A percentile compares a stretch with the other conserved stretches of the same genome.
These are phyloP conservation scores for Epistrophe eligans DNA, from an alignment of 2,888 invertebrate species.

Conservation along the genomic window DNA sequence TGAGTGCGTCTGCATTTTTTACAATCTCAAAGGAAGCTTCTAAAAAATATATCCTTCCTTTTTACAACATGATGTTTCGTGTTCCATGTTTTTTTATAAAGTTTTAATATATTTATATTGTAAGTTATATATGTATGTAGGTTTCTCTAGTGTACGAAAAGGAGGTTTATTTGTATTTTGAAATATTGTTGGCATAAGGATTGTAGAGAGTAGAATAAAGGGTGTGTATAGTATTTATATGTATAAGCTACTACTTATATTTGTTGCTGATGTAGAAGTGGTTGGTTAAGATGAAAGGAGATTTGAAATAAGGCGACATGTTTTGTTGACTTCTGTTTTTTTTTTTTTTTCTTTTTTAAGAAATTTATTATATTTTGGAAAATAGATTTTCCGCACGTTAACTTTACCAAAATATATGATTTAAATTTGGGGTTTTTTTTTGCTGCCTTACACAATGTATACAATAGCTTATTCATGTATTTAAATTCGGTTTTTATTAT, in stretches of 20 bases:
- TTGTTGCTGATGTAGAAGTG: conserved; percentile 57
- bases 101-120: conserved; percentile 34
- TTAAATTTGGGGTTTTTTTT: neutral
- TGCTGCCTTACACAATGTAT: neutral
- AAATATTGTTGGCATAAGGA: conserved; percentile 26
- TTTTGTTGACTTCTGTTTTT: conserved; percentile 27
- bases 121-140: neutral
- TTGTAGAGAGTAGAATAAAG: conserved; percentile 8
- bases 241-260: conserved; percentile 43
- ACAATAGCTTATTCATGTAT: neutral
- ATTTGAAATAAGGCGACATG: conserved; percentile 27
- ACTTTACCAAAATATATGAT: conserved; percentile 7
- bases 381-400: conserved; percentile 21
- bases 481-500: neutral
- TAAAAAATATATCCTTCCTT: neutral
- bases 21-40: conserved; percentile 17
- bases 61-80: conserved; percentile 29
- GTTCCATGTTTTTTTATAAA: conserved; percentile 13
- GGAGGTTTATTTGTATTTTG: conserved; percentile 29
- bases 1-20: conserved; percentile 65
- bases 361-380: conserved; percentile 14
- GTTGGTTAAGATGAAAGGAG: conserved; percentile 44
- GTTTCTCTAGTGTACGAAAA: neutral
- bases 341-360: conserved; percentile 5
- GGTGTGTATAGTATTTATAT: neutral